A percentile compares a stretch with the other conserved stretches of the same genome.
Evolutionary conservation across 1,140 invertebrate genomes (phyloP).

Genomic region (Druon quercuslanigerum): DNA sequence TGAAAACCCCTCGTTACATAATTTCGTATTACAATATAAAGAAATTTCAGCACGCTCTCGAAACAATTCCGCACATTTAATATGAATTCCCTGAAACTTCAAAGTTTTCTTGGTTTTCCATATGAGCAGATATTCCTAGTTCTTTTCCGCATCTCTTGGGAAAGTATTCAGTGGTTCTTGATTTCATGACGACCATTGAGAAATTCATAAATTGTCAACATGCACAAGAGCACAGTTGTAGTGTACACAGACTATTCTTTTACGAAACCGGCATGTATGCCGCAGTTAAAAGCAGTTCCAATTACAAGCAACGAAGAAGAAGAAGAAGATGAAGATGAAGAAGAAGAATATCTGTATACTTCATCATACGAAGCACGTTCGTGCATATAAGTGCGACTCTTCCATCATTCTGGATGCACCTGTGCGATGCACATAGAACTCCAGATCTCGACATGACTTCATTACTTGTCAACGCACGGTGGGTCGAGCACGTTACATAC

Average conservation of each 20-base stretch:
- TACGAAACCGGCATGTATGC: constrained; percentile 20
- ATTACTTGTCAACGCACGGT: constrained; percentile 29
- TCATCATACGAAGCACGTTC: constrained; percentile 17
- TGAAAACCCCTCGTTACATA: no score
- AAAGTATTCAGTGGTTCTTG: neutral
- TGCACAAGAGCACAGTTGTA: neutral
- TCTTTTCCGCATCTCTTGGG: neutral
- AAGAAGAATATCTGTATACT: neutral
- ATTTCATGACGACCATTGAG: neutral
- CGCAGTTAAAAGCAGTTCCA: constrained; percentile 17
- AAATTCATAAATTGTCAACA: constrained; percentile 19
- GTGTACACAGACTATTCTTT: constrained; percentile 9
- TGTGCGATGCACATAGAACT: constrained; percentile 17
- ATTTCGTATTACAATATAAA: no score
- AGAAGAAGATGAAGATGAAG: neutral
- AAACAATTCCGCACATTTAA: no score
- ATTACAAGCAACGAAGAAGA: constrained; percentile 17
- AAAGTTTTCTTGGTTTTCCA: neutral
- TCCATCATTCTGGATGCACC: constrained; percentile 17
- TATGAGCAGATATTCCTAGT: neutral
- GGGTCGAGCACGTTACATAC: constrained; percentile 15
- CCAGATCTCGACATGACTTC: constrained; percentile 14
- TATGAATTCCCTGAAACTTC: no score
- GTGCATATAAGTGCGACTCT: constrained; percentile 28
- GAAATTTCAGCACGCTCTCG: no score